Percentiles rank a stretch among this genome's conserved stretches.
Evolutionary conservation across 1,140 invertebrate species (phyloP).

Genomic region (Anadara kagoshimensis): DNA sequence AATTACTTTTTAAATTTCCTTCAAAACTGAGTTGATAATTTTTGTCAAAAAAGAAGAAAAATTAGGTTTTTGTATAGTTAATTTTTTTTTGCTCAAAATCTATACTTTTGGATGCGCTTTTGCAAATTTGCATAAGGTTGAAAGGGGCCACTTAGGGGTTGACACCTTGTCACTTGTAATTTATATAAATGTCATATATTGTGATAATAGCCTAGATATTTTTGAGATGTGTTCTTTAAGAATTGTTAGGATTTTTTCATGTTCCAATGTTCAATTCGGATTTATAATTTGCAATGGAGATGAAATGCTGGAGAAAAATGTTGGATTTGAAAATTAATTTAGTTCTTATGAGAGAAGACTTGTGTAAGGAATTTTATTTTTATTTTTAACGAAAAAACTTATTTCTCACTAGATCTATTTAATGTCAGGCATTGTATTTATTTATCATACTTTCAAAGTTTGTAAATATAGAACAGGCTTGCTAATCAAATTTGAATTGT

Average conservation of each 20-base stretch:
- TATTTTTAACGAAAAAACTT: not conserved
- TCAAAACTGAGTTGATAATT: too few species aligned
- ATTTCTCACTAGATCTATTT: not conserved
- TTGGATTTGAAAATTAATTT: slow-evolving; percentile 10
- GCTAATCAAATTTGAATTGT: too few species aligned
- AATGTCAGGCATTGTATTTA: not conserved
- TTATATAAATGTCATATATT: too few species aligned
- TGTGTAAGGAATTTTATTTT: slow-evolving; percentile 3
- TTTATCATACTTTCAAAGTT: not conserved
- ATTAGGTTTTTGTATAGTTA: too few species aligned
- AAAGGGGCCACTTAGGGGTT: not conserved
- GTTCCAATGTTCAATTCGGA: too few species aligned
- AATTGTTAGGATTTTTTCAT: too few species aligned
- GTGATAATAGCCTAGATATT: too few species aligned
- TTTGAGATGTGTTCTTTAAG: too few species aligned
- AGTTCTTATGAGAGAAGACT: slow-evolving; percentile 10
- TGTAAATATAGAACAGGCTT: too few species aligned
- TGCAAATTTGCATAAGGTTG: slow-evolving; percentile 1
- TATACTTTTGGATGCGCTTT: not conserved
- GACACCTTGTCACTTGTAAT: not conserved
- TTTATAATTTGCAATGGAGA: not conserved
- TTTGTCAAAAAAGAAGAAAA: too few species aligned
- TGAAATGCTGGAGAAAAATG: slow-evolving; percentile 13
- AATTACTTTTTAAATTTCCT: too few species aligned
- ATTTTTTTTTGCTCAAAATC: not conserved